These are phyloP conservation scores for Pollimyrus isidori DNA, from an alignment of 2,113 vertebrate genomes.

Conservation along the genomic window DNA sequence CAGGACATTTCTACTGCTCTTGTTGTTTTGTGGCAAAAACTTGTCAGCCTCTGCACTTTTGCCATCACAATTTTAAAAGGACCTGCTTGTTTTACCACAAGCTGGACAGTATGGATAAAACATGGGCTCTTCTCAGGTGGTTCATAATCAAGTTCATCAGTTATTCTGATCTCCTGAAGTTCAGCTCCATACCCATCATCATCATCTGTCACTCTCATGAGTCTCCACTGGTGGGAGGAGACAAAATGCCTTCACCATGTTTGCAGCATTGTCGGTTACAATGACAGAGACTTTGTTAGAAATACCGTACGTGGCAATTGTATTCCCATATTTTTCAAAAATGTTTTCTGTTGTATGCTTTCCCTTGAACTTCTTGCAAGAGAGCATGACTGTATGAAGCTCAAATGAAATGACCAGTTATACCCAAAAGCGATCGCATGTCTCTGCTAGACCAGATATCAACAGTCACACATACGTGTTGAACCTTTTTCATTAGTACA, in stretches of 20 bases:
- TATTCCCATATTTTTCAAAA: not conserved
- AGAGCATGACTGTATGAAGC: not conserved
- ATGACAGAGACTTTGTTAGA: not conserved
- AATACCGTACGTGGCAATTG: not conserved
- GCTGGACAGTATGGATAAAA: not conserved
- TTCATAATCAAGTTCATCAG: no score
- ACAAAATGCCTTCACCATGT: slow-evolving; percentile 1
- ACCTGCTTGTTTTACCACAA: slow-evolving; percentile 8
- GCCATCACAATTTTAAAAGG: not conserved
- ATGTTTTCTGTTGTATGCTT: slow-evolving; percentile 5
- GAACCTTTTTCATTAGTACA: no score
- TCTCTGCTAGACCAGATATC: not conserved
- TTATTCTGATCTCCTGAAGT: no score
- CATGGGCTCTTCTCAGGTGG: no score
- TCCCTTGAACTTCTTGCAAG: not conserved
- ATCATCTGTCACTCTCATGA: not conserved
- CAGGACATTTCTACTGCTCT: not conserved
- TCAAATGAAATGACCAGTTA: not conserved
- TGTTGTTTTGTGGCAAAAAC: slow-evolving; percentile 1
- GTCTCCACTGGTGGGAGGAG: not conserved
- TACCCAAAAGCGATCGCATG: not conserved
- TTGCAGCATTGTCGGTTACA: slow-evolving; percentile 2
- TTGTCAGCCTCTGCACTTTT: not conserved
- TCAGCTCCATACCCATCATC: not conserved
- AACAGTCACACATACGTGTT: not conserved